Evolutionary conservation across 1,140 invertebrate species (phyloP), one percentile per base, ranked within the genome.

Genomic region (Chelonus insularis): DNA sequence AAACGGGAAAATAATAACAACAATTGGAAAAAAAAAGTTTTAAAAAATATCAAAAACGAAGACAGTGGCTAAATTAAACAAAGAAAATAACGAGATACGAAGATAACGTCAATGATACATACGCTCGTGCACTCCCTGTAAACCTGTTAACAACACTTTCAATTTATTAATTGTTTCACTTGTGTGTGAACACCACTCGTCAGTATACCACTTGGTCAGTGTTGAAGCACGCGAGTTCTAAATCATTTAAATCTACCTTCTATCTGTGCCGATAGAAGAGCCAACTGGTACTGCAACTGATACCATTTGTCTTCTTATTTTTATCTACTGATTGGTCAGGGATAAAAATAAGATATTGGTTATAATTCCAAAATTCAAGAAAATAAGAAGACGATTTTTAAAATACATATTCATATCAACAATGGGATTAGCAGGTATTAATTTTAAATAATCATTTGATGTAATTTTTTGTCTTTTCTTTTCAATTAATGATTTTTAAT

Each of bases 81-180:
- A 29, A 29, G 25, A 29, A 29, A 29, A 16, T 9, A 16, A 43
- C 16, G 12, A 18, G 16, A 14, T 5, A 16, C 8, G 16, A 16
- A 43, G 12, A 16, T 52, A 16, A 34, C 29, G 14, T 8, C 7
- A 23, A 8, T 37, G 11, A 48, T 16, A 9, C 14, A 32, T 14
- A 60, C 41, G 18, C n/a, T 14, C 5, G 25, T 51, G 16, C 14
- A 43, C 2, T 23, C 6, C 14, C 34, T 23, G 48, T 43, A 39
- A 60, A 60, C 58, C 51, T 60, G 50, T 54, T 60, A 54, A 54
- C 39, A 16, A 51, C 58, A 25, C 29, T 60, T 60, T 32, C 47
- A 60, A 60, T 60, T 60, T 60, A 60, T 60, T 60, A 60, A 60
- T 60, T 60, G 58, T 60, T 60, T 60, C 58, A 60, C 58, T 60